Evolutionary conservation across 2,797 vertebrate species (phyloP).

Genomic region (Schizothorax lantsangensis): DNA sequence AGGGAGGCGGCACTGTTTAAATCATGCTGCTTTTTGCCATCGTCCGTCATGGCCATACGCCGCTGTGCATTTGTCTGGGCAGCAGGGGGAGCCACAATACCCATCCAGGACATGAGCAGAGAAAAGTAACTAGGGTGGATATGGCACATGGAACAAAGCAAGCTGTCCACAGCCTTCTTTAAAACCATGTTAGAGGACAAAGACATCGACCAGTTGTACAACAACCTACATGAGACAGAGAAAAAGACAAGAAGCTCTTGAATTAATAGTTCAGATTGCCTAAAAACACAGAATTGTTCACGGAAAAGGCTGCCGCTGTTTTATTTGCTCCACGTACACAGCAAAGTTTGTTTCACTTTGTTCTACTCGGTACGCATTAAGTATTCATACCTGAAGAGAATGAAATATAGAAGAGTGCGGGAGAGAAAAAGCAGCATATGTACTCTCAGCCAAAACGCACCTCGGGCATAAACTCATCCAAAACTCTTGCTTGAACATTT

Average conservation of each 20-base stretch:
- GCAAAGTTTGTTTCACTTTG: slow-evolving; percentile 4
- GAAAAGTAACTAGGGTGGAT: slow-evolving; percentile 98
- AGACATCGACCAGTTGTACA: slow-evolving; percentile 98
- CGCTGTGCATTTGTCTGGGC: slow-evolving; percentile 82
- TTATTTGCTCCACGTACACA: background rate
- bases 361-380: slow-evolving; percentile 11
- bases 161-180: slow-evolving; percentile 98
- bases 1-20: slow-evolving; percentile 76
- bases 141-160: slow-evolving; percentile 98
- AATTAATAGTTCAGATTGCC: background rate
- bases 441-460: slow-evolving; percentile 4
- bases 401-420: background rate
- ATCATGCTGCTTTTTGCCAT: slow-evolving; percentile 95
- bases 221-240: slow-evolving; percentile 76
- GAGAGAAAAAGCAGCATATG: background rate
- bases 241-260: background rate
- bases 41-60: slow-evolving; percentile 95
- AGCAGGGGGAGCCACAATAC: slow-evolving; percentile 85
- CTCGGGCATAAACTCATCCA: slow-evolving; percentile 13
- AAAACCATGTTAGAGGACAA: slow-evolving; percentile 94
- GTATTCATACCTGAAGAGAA: slow-evolving; percentile 43
- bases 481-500: slow-evolving; percentile 29
- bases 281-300: background rate
- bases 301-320: background rate
- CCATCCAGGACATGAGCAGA: slow-evolving; percentile 98